phyloP scores from a whole-genome alignment of 92 coral and sea anemone species.

The Epizoanthus rinbou region DNA sequence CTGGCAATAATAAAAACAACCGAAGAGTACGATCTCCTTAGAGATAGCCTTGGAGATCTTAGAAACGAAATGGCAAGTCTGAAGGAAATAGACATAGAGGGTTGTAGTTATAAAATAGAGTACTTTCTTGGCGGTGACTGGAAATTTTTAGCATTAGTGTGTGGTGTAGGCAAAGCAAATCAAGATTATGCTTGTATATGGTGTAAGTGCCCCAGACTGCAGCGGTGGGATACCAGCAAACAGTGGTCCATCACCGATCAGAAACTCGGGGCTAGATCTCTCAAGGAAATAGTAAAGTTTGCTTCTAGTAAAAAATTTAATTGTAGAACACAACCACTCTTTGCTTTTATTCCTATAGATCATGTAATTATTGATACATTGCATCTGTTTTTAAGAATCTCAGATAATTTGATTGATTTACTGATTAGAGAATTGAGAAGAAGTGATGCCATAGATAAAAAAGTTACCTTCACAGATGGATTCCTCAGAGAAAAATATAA shows the following conservation, averaged over 20 bases:
- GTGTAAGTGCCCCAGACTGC: slow-evolving; percentile 48
- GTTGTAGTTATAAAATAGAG: background rate
- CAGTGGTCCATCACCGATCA: slow-evolving; percentile 37
- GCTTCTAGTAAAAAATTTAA: background rate
- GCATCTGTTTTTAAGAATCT: slow-evolving; percentile 70
- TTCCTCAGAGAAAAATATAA: slow-evolving; percentile 3
- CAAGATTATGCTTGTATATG: slow-evolving; percentile 60
- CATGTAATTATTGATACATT: slow-evolving; percentile 76
- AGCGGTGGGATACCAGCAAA: slow-evolving; percentile 42
- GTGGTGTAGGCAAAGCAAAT: slow-evolving; percentile 53
- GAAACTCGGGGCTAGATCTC: slow-evolving; percentile 30
- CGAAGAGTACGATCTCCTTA: slow-evolving; percentile 15
- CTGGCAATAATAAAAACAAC: slow-evolving; percentile 59
- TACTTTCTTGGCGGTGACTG: slow-evolving; percentile 31
- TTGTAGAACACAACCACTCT: slow-evolving; percentile 33
- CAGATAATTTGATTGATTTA: slow-evolving; percentile 59
- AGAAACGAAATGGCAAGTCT: slow-evolving; percentile 22
- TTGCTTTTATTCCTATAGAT: slow-evolving; percentile 58
- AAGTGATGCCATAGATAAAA: slow-evolving; percentile 41
- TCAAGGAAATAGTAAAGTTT: slow-evolving; percentile 9
- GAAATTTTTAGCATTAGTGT: slow-evolving; percentile 28
- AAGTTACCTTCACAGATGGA: background rate
- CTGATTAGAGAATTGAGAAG: slow-evolving; percentile 53
- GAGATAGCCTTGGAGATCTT: background rate
- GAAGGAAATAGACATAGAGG: background rate